These are phyloP conservation scores for Onychostruthus taczanowskii DNA, from an alignment of 2,113 vertebrate genomes.

Conservation along the genomic window DNA sequence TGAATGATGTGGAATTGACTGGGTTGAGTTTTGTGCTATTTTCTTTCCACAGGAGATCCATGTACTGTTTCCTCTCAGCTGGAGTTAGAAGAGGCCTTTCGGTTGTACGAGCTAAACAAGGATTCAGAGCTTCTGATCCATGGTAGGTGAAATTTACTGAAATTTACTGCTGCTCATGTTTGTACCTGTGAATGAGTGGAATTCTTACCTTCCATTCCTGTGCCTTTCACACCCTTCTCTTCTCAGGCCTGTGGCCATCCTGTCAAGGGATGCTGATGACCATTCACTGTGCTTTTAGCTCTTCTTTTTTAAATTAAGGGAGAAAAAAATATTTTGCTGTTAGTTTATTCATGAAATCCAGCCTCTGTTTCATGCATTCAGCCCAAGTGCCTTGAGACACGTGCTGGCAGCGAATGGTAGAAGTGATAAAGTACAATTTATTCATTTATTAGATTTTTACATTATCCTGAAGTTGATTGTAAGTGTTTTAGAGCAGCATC, in stretches of 20 bases:
- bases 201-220: background rate
- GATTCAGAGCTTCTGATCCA: constrained; percentile 98
- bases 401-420: background rate
- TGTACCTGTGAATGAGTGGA: background rate
- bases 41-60: constrained; percentile 85
- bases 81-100: constrained; percentile 95
- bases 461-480: background rate
- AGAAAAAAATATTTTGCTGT: background rate
- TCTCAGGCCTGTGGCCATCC: background rate
- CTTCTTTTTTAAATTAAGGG: background rate
- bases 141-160: constrained; percentile 67
- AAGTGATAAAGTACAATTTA: background rate
- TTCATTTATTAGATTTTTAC: background rate
- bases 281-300: background rate
- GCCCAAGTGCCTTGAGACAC: fast-evolving
- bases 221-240: background rate
- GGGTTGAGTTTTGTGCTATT: background rate
- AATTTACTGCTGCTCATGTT: background rate
- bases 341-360: background rate
- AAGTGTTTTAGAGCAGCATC: background rate
- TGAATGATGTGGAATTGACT: background rate
- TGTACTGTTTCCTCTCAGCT: constrained; percentile 98
- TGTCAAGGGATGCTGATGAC: background rate
- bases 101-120: constrained; percentile 97
- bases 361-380: background rate